These are phyloP conservation scores for Porites divaricata DNA, from an alignment of 92 coral and sea anemone species.

Conservation along the genomic window DNA sequence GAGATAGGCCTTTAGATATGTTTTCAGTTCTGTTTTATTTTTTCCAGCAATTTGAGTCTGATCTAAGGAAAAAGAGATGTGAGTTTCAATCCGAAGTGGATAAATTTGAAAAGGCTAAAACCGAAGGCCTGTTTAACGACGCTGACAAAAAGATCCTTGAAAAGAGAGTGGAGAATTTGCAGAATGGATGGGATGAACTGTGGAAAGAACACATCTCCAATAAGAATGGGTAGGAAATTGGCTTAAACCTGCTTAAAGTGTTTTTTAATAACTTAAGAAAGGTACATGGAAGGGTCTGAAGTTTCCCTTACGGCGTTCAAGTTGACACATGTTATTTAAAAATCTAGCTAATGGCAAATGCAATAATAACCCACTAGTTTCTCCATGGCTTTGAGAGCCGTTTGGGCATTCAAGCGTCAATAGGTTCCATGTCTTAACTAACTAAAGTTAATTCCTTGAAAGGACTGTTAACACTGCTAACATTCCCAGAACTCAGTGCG, in stretches of 20 bases:
- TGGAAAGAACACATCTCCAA: constrained; percentile 15
- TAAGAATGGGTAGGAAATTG: constrained; percentile 23
- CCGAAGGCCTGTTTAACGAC: constrained; percentile 19
- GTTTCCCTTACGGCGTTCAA: too few species aligned
- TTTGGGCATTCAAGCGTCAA: too few species aligned
- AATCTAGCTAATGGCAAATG: too few species aligned
- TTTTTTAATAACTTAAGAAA: too few species aligned
- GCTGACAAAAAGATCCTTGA: not conserved
- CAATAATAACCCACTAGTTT: too few species aligned
- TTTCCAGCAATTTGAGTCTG: constrained; percentile 25
- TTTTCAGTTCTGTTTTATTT: not conserved
- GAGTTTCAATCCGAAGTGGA: constrained; percentile 22
- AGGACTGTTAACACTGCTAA: too few species aligned
- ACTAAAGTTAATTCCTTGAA: too few species aligned
- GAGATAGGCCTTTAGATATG: not conserved
- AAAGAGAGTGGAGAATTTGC: constrained; percentile 13
- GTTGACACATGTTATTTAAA: too few species aligned
- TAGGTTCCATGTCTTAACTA: too few species aligned
- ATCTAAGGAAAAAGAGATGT: not conserved
- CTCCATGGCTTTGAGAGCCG: too few species aligned
- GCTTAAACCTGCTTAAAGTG: not conserved
- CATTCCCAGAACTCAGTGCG: too few species aligned
- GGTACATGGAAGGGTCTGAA: too few species aligned
- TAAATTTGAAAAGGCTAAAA: constrained; percentile 22
- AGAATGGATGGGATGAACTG: constrained; percentile 27